Evolutionary conservation across 2,797 vertebrate species (phyloP), one percentile per base, ranked within the genome.

Genomic region (Taeniopygia guttata): DNA sequence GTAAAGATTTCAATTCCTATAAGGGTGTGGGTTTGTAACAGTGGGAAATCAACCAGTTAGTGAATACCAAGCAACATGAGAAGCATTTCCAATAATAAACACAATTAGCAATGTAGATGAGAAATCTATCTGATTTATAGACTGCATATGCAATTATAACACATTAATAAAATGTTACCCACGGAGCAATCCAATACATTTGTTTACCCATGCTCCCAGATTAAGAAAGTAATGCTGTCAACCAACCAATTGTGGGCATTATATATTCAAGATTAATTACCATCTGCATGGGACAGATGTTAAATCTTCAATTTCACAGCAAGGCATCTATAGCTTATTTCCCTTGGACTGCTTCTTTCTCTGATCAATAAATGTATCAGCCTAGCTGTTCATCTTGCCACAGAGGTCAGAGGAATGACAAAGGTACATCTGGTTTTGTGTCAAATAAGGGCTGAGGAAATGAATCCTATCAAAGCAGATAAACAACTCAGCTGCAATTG

Each of bases 291-390:
- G 95, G 91, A 96, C 94, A 96, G 96, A 96, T 97, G 97, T 97
- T 97, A 97, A 97, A 95, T 97, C 94, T 95, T 96, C 94, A 79
- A 87, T 95, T 97, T 95, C 91, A 42, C 93, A 90, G 86, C 56
- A 83, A 49, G 88, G 29, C 85, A 60, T 91, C 86, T 91, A 93
- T 52, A 96, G 88, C 90, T 93, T 96, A 88, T 97, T 98, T 98
- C 95, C 74, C 43, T 87, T 84, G 87, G 90, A 97, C 92, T 84
- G 77, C 78, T 91, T 93, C 95, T 96, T 96, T 79, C 80, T 97
- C 84, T 96, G 95, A 98, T 98, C 97, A 97, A 98, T 98, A 97
- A 96, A 82, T 58, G 79, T 68, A 96, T 89, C 96, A 94, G 95
- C 74, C 83, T 96, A 83, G 93, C 83, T 96, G 89, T 97, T 98